phyloP scores from a whole-genome alignment of 2,113 vertebrate genomes.

The Eleginops maclovinus region DNA sequence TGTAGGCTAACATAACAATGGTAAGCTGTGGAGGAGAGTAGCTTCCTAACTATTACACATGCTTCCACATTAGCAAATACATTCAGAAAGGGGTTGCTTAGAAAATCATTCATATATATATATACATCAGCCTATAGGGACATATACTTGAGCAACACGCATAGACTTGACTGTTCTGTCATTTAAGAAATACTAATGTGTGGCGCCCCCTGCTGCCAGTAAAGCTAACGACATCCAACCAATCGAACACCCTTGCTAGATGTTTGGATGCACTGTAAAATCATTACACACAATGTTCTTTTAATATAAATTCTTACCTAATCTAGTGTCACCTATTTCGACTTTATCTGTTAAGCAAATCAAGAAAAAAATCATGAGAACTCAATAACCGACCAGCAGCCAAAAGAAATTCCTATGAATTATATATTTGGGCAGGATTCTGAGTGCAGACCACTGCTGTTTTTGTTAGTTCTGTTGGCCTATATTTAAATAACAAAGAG shows the following conservation, averaged over 20 bases:
- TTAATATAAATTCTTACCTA: neutral
- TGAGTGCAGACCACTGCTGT: neutral
- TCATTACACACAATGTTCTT: neutral
- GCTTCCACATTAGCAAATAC: neutral
- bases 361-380: neutral
- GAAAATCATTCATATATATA: neutral
- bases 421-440: neutral
- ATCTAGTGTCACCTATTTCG: neutral
- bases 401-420: neutral
- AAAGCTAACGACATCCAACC: neutral
- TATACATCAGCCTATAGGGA: neutral
- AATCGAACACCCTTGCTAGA: neutral
- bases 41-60: neutral
- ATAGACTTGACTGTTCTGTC: neutral
- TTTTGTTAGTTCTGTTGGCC: neutral
- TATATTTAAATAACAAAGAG: neutral
- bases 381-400: neutral
- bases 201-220: conserved; percentile 60
- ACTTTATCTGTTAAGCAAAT: neutral
- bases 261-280: neutral
- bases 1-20: too few species aligned
- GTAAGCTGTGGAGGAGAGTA: too few species aligned
- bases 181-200: conserved; percentile 3
- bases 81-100: neutral
- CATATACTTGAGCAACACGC: neutral